Base-by-base conservation (phyloP, 2,888 invertebrate genomes). In the Zeuzera pyrina region DNA sequence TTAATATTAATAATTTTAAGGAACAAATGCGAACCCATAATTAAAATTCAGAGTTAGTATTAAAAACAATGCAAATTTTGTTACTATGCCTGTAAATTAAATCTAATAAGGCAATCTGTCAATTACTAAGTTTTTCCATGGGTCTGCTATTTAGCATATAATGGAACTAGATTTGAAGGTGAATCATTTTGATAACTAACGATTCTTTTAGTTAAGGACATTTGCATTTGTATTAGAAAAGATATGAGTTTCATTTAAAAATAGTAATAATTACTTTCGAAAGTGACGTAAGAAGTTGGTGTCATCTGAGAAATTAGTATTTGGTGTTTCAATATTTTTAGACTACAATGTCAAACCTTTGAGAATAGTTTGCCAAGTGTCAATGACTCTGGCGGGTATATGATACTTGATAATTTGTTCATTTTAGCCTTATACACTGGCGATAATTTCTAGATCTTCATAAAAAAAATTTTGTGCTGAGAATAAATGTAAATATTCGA, bases 331-430 rank as follows among this genome's bases (percentile, higher is more conserved):
- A 36, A 40, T 63, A 65, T 69, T 63, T 62, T 55, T 66, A 65
- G 57, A 56, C 28, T 44, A 46, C 71, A 72, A 69, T 71, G 71
- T 71, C 67, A 69, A 32, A 35, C 33, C 13, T 15, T 15, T 15
- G 15, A 11, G 39, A 42, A 47, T 45, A 53, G 52, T 59, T 57
- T 64, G 67, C 65, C 63, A 67, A 62, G 57, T 56, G 70, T 66
- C 67, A 67, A 47, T 63, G 70, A 66, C 67, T 53, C 45, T 41
- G 38, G 4, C 10, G 12, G n/a, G n/a, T n/a, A n/a, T n/a, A n/a
- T n/a, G n/a, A n/a, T n/a, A n/a, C n/a, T n/a, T n/a, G n/a, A n/a
- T n/a, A n/a, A n/a, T n/a, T n/a, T n/a, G n/a, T n/a, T n/a, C n/a
- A n/a, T n/a, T n/a, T n/a, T n/a, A n/a, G n/a, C n/a, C n/a, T n/a